Base-by-base conservation (phyloP, 2,797 vertebrate genomes). In the Merluccius polli region DNA sequence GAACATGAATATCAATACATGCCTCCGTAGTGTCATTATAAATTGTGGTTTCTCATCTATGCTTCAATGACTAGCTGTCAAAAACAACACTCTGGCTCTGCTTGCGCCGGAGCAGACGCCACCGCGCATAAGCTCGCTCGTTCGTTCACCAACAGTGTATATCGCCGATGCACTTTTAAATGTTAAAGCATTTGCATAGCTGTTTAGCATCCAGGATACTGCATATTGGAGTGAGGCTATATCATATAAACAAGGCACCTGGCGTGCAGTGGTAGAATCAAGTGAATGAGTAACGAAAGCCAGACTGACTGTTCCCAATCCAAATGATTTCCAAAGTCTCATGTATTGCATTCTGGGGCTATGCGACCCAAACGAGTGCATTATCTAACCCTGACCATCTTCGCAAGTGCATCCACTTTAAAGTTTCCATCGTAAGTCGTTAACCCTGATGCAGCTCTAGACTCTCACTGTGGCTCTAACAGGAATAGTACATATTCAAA, bases 51-150 rank as follows among this genome's bases (percentile, higher is more conserved):
- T 76, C 74, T 74, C 77, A 73, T 81, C 74, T 76, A 44, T 29
- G 77, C 68, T 48, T 79, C 71, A 83, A 27, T 72, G 63, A 78
- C 73, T 27, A 73, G 35, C 79, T 84, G 80, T 81, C 81, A 75
- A 36, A 44, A 79, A 84, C 59, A n/a, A n/a, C 33, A 27, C 63
- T 1, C 44, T 48, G 44, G 32, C 38, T 69, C 13, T 67, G 73
- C 78, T n/a, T 27, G 35, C 18, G 31, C 16, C 70, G 9, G 11
- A n/a, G 18, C 72, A 73, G 29, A n/a, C 21, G 44, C 24, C 52
- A 68, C 38, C 29, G 27, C 48, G 18, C 36, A 33, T 30, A 38
- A 38, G n/a, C 69, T n/a, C 29, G 31, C 24, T 10, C 4, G 27
- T 29, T 10, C 4, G 27, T 29, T 67, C 27, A 68, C 13, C 11